phyloP scores from a whole-genome alignment of 1,140 invertebrate genomes.

The Heliothis subflexa region DNA sequence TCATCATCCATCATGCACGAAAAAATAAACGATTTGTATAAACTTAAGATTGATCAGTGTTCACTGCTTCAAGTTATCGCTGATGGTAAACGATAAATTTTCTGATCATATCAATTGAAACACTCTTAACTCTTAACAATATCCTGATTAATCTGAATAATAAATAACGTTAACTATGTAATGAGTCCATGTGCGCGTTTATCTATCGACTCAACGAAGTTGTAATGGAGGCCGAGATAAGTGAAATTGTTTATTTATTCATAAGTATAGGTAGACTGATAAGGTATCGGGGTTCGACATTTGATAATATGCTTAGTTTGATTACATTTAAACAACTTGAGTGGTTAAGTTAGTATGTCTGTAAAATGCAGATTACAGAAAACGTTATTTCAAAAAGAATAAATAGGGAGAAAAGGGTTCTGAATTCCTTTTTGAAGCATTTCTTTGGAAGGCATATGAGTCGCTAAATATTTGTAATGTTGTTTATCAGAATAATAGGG shows the following conservation, averaged over 20 bases:
- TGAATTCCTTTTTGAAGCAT: too few relatives aligned
- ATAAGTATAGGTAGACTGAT: conserved; percentile 24
- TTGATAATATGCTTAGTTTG: conserved; percentile 2
- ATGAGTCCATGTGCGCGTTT: conserved; percentile 23
- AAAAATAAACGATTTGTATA: background rate
- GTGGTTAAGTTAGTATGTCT: background rate
- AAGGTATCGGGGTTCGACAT: conserved; percentile 25
- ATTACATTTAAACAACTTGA: background rate
- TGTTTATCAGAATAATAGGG: too few relatives aligned
- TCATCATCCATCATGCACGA: conserved; percentile 21
- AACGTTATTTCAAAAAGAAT: too few relatives aligned
- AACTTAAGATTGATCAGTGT: background rate
- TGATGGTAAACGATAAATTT: background rate
- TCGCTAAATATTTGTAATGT: too few relatives aligned
- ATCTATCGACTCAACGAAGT: conserved; percentile 33
- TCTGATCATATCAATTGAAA: background rate
- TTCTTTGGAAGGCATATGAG: too few relatives aligned
- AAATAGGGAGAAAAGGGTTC: too few relatives aligned
- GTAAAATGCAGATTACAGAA: background rate
- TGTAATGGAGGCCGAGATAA: conserved; percentile 22
- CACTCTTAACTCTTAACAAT: conserved; percentile 21
- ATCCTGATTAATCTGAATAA: background rate
- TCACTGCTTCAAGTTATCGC: background rate
- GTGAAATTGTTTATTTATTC: conserved; percentile 41
- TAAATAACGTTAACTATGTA: conserved; percentile 11